These are phyloP conservation scores for Patella depressa DNA, from an alignment of 2,888 invertebrate genomes.

Conservation along the genomic window DNA sequence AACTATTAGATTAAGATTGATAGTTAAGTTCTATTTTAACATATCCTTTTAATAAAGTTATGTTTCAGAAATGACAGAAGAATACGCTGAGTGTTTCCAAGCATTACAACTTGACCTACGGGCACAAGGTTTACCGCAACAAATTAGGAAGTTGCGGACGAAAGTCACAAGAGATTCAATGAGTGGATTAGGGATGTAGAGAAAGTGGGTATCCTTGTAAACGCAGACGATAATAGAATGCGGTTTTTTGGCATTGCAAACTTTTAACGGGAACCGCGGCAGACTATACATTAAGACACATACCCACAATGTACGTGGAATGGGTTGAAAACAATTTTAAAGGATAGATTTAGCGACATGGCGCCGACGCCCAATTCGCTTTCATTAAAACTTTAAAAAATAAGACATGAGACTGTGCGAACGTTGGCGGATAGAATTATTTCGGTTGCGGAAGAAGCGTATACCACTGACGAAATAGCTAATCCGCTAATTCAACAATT, in stretches of 20 bases:
- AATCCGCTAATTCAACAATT: not conserved
- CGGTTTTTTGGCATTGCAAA: not conserved
- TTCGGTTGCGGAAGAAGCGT: not conserved
- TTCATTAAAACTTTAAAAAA: constrained; percentile 3
- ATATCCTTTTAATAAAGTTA: too few species aligned
- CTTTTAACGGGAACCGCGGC: not conserved
- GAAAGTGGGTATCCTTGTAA: too few species aligned
- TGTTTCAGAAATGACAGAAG: not conserved
- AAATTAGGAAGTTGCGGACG: constrained; percentile 6
- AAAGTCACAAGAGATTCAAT: not conserved
- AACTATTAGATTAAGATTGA: too few species aligned
- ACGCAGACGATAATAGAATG: not conserved
- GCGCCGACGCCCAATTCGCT: constrained; percentile 4
- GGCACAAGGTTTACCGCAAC: constrained; percentile 13
- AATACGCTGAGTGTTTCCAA: not conserved
- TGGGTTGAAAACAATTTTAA: not conserved
- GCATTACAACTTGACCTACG: not conserved
- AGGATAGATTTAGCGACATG: constrained; percentile 8
- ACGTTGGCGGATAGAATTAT: not conserved
- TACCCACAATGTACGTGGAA: not conserved
- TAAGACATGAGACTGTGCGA: constrained; percentile 7
- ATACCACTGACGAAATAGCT: not conserved
- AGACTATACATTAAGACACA: not conserved
- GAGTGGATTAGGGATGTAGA: not conserved
- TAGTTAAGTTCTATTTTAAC: too few species aligned